phyloP scores from a whole-genome alignment of 2,888 invertebrate species.

The Rhagonycha fulva region DNA sequence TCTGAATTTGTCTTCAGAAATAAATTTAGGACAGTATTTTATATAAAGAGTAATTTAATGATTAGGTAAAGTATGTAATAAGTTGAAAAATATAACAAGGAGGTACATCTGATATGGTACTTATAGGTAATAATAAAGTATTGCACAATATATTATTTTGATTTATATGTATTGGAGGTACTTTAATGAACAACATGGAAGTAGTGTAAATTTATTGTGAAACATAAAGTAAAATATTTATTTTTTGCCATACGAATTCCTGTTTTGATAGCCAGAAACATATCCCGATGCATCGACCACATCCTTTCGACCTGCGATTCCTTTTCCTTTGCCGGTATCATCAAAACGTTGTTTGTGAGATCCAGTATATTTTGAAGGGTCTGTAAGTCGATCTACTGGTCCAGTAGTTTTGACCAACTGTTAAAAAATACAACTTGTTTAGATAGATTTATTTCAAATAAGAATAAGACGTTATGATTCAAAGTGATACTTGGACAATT shows the following conservation, averaged over 20 bases:
- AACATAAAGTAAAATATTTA: not conserved
- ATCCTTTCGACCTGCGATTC: slow-evolving; percentile 81
- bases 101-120: not conserved
- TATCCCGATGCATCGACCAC: slow-evolving; percentile 69
- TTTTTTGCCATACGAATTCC: slow-evolving; percentile 72
- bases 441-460: not conserved
- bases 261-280: slow-evolving; percentile 84
- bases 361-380: slow-evolving; percentile 86
- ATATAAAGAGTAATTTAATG: not conserved
- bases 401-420: slow-evolving; percentile 50
- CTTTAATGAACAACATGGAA: not conserved
- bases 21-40: not conserved
- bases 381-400: slow-evolving; percentile 77
- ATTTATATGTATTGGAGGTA: not conserved
- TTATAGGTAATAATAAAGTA: not conserved
- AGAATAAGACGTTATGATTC: too few species aligned
- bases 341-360: slow-evolving; percentile 88
- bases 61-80: not conserved
- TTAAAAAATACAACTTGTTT: slow-evolving; percentile 28
- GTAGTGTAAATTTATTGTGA: not conserved
- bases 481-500: too few species aligned
- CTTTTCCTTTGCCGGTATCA: slow-evolving; percentile 79
- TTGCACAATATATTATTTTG: not conserved
- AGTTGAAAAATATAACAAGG: not conserved
- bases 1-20: not conserved